Evolutionary conservation across 2,888 invertebrate species (phyloP), one percentile per base, ranked within the genome.

Genomic region (Coenonympha arcania): DNA sequence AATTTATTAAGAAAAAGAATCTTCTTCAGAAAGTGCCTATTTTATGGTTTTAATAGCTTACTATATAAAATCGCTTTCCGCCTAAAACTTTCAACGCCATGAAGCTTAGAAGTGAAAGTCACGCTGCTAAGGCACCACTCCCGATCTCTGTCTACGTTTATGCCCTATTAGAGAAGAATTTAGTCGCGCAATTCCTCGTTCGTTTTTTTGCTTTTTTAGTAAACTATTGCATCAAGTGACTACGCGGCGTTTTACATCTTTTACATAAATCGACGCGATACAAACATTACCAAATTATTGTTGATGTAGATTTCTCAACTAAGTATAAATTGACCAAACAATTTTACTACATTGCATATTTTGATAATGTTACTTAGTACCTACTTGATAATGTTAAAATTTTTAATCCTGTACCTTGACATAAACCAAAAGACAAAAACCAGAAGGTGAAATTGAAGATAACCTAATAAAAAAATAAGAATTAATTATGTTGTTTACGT

Each of bases 21-120:
- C n/a, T n/a, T n/a, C n/a, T n/a, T n/a, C n/a, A n/a, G n/a, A n/a
- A n/a, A n/a, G n/a, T n/a, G n/a, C n/a, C n/a, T n/a, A n/a, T n/a
- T n/a, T n/a, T n/a, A n/a, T 15, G 3, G 8, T 33, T 15, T 31
- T 20, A 36, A n/a, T 18, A 3, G 19, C 19, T 36, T 15, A n/a
- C n/a, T 30, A 30, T 11, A 9, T 33, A 16, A 24, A 39, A 39
- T 24, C 15, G 39, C 39, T 24, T 24, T 4, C 13, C 6, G 15
- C 39, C n/a, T 39, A 39, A 16, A 1, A 24, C 39, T 39, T 37
- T 37, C 22, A 39, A 24, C 39, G 9, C 4, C 4, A 24, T 24
- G 39, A 39, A 24, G 24, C 24, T 16, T 30, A 50, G 39, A 50
- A 50, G 49, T 50, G 49, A 50, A 50, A 50, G 49, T 50, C 22